These are phyloP conservation scores for Aphelocoma californica DNA, from an alignment of 2,797 vertebrate genomes.

Conservation along the genomic window DNA sequence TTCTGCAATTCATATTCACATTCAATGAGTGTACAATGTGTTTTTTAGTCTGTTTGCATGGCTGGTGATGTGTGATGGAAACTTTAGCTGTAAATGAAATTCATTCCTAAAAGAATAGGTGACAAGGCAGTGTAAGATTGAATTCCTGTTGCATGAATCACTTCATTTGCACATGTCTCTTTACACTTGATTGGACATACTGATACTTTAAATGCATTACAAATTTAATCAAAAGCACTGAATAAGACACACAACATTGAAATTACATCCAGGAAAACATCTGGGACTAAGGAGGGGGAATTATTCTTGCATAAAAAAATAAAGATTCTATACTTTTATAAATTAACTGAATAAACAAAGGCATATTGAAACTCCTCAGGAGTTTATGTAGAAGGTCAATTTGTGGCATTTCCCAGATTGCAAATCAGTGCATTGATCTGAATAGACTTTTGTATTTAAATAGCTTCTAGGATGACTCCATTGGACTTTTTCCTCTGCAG, in stretches of 20 bases:
- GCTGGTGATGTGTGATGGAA: neutral
- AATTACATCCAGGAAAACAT: slow-evolving; percentile 46
- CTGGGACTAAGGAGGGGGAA: neutral
- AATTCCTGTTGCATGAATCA: slow-evolving; percentile 22
- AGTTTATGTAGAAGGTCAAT: neutral
- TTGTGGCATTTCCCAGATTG: neutral
- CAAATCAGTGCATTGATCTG: neutral
- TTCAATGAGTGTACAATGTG: neutral
- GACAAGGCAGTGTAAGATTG: neutral
- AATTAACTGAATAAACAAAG: slow-evolving; percentile 18
- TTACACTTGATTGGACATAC: neutral
- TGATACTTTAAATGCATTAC: slow-evolving; percentile 40
- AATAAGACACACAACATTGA: neutral
- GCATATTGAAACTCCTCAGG: neutral
- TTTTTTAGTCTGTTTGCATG: neutral
- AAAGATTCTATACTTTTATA: neutral
- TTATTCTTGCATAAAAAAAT: slow-evolving; percentile 10
- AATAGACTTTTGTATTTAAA: neutral
- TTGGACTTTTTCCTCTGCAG: neutral
- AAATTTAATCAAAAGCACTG: slow-evolving; percentile 46
- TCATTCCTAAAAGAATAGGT: neutral
- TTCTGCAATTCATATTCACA: neutral
- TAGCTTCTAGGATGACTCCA: neutral
- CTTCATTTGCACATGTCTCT: slow-evolving; percentile 33
- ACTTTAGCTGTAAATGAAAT: slow-evolving; percentile 21